Evolutionary conservation across 2,113 vertebrate genomes (phyloP).

Genomic region (Macquaria ambigua): DNA sequence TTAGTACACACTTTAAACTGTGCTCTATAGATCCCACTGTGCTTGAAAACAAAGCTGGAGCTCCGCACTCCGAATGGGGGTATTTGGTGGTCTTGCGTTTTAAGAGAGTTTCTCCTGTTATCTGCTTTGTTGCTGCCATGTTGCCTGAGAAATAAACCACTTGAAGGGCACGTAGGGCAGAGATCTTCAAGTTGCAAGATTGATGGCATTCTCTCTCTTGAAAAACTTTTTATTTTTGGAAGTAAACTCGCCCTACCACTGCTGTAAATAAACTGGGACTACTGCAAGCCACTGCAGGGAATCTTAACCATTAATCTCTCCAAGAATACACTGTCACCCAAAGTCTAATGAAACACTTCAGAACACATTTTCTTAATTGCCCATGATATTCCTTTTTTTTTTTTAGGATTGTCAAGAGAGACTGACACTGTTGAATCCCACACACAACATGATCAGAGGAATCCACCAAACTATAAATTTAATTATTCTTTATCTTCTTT

Average conservation of each 20-base stretch:
- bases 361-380: conserved; percentile 5
- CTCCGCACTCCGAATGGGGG: conserved; percentile 35
- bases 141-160: conserved; percentile 52
- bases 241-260: neutral
- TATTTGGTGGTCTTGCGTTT: conserved; percentile 46
- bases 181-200: conserved; percentile 35
- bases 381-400: neutral
- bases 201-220: conserved; percentile 12
- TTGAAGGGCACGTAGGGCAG: conserved; percentile 23
- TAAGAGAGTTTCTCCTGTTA: conserved; percentile 71
- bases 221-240: conserved; percentile 22
- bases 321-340: conserved; percentile 16
- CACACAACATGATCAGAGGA: neutral
- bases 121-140: conserved; percentile 62
- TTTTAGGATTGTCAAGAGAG: neutral
- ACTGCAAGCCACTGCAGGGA: conserved; percentile 3
- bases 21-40: conserved; percentile 51
- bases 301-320: conserved; percentile 19
- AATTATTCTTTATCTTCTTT: neutral
- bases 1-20: conserved; percentile 72
- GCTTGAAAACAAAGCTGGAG: conserved; percentile 60
- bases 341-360: conserved; percentile 22
- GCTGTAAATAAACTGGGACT: conserved; percentile 17
- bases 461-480: neutral
- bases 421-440: neutral